These are phyloP conservation scores for Sebastes schlegelii DNA, from an alignment of 2,113 vertebrate species.

Conservation along the genomic window DNA sequence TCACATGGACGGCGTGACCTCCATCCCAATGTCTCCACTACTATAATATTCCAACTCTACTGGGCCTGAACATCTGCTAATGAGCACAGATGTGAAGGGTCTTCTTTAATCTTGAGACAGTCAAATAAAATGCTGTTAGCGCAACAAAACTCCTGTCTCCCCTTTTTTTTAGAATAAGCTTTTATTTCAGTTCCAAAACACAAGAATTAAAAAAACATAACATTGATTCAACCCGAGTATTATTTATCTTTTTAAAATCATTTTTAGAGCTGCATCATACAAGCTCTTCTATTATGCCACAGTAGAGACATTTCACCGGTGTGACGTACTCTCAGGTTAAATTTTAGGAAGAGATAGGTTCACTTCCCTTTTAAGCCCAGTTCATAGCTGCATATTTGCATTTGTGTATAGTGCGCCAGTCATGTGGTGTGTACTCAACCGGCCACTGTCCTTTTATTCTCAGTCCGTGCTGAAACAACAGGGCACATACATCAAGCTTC, in stretches of 20 bases:
- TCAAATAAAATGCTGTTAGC: too few species aligned
- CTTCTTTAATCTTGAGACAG: background rate
- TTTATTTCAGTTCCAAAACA: background rate
- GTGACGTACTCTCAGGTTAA: background rate
- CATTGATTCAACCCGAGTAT: background rate
- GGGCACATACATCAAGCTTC: conserved; percentile 32
- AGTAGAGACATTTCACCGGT: background rate
- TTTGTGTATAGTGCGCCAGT: conserved; percentile 8
- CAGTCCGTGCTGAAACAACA: conserved; percentile 54
- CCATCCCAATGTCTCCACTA: background rate
- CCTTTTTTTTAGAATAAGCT: background rate
- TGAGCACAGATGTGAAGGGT: background rate
- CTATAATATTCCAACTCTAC: background rate
- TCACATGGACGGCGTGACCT: background rate
- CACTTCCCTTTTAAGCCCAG: conserved; percentile 6
- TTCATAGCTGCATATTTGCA: background rate
- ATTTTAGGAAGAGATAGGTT: conserved; percentile 1
- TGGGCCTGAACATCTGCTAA: background rate
- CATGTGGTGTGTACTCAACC: conserved; percentile 13
- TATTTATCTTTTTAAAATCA: background rate
- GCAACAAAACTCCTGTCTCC: too few species aligned
- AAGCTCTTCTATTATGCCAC: background rate
- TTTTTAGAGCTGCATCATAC: background rate
- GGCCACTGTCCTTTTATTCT: conserved; percentile 42
- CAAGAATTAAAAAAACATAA: background rate